These are phyloP conservation scores for Apistogramma diplotaenia DNA, from an alignment of 2,113 vertebrate species.

Conservation along the genomic window DNA sequence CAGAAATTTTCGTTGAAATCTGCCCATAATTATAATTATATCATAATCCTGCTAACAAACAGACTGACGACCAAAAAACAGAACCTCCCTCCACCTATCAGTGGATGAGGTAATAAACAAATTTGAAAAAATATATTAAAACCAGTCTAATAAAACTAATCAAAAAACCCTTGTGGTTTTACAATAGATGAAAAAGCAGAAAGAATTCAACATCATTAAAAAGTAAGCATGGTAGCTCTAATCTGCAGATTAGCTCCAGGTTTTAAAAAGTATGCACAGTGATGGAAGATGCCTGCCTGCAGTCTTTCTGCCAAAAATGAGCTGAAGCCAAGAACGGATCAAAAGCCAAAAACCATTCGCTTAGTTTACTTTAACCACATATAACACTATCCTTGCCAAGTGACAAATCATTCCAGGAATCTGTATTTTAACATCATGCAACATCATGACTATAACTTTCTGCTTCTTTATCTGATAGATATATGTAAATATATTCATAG, in stretches of 20 bases:
- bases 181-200: conserved; percentile 4
- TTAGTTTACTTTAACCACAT: not conserved
- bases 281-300: conserved; percentile 6
- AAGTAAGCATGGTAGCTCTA: conserved; percentile 16
- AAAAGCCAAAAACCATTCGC: not conserved
- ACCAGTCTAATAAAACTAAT: not conserved
- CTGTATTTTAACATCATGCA: not conserved
- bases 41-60: too few relatives aligned
- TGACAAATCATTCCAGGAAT: not conserved
- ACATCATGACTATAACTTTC: not conserved
- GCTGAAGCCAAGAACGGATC: not conserved
- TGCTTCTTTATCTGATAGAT: not conserved
- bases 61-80: too few relatives aligned
- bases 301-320: not conserved
- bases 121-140: not conserved
- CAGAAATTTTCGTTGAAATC: too few relatives aligned
- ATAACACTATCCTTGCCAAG: not conserved
- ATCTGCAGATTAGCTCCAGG: conserved; percentile 39
- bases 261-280: not conserved
- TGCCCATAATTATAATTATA: too few relatives aligned
- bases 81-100: too few relatives aligned
- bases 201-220: conserved; percentile 34
- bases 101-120: not conserved
- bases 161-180: not conserved
- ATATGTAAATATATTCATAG: not conserved